Evolutionary conservation across 2,888 invertebrate species (phyloP), one percentile per base, ranked within the genome.

Genomic region (Polydrusus pterygomalis): DNA sequence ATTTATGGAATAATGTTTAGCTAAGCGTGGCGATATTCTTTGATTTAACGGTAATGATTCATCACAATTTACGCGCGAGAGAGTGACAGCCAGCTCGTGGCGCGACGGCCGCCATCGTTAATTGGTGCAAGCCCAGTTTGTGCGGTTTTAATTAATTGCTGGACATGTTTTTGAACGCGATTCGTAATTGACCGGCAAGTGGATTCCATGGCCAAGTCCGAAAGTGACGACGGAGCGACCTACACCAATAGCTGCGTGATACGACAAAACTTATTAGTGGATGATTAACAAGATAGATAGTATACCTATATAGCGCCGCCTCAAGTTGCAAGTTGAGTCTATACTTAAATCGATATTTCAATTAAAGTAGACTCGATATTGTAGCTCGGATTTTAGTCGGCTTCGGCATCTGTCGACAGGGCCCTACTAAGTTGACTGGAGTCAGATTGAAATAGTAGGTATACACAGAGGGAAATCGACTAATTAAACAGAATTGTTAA

Each of bases 31-130:
- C 77, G 75, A 80, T 81, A 80, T 81, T 82, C 81, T 83, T 84
- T 83, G 83, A 84, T 84, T 83, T 84, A 83, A 77, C 82, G 79
- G 81, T 80, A 82, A 84, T 83, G 84, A 84, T 84, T 84, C 82
- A 84, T 85, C 84, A 84, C 83, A 84, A 84, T 85, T 84, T 82
- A 82, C 83, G 70, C 69, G 74, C 63, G 64, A 70, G 82, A 80
- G 79, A 82, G 81, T 84, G 85, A 83, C 84, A 84, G 83, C 76
- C 78, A 79, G 80, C 84, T 81, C 81, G 82, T 81, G 83, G 82
- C 81, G 79, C 79, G 80, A 73, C 68, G 47, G 30, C 67, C 75
- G 75, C 78, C 82, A 82, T 81, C 82, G 80, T 81, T 84, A 84
- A 84, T 84, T 84, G 84, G 83, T 81, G 79, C 80, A 79, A 79